These are phyloP conservation scores for Cyphomyrmex costatus DNA, from an alignment of 1,140 invertebrate genomes.

Conservation along the genomic window DNA sequence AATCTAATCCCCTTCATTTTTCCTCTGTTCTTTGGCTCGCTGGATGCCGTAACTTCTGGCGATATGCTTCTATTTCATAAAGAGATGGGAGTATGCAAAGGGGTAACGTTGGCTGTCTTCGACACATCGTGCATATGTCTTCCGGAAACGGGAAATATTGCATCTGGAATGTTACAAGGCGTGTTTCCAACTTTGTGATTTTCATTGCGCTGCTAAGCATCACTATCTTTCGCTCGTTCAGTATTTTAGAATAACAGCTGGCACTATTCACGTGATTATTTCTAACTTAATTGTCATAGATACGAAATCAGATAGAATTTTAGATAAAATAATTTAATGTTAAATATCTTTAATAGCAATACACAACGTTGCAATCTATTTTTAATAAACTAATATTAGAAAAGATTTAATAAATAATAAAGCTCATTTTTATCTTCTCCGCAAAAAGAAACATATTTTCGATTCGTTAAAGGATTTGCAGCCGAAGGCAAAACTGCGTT, in stretches of 20 bases:
- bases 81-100: conserved; percentile 25
- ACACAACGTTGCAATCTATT: neutral
- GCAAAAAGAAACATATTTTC: neutral
- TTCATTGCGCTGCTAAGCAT: conserved; percentile 16
- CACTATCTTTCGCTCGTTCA: neutral
- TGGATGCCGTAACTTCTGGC: conserved; percentile 70
- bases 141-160: conserved; percentile 78
- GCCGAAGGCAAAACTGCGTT: neutral
- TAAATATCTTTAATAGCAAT: neutral
- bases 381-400: neutral
- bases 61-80: conserved; percentile 49
- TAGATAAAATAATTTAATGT: neutral
- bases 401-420: conserved; percentile 4
- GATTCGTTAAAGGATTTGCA: neutral
- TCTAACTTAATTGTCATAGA: neutral
- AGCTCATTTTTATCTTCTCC: neutral
- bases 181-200: conserved; percentile 43
- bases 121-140: conserved; percentile 79
- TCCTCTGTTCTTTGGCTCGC: conserved; percentile 39
- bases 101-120: conserved; percentile 65
- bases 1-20: conserved; percentile 27
- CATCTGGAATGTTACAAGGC: conserved; percentile 22
- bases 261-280: neutral
- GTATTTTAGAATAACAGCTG: neutral
- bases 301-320: neutral